Percentiles rank a stretch among this genome's conserved stretches.
Evolutionary conservation across 2,888 invertebrate genomes (phyloP).

Genomic region (Hirtodrosophila alboralis): DNA sequence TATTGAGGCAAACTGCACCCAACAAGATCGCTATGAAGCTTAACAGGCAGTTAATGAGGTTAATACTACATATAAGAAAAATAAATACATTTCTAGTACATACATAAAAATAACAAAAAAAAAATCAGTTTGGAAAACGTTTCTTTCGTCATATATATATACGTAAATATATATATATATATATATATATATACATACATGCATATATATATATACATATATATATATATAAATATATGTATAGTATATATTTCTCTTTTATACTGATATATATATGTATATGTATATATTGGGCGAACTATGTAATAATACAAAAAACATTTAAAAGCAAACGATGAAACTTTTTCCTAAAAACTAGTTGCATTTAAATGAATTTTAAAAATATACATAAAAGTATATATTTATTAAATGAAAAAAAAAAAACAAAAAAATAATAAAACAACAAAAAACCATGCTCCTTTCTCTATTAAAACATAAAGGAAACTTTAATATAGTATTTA

Average conservation of each 20-base stretch:
- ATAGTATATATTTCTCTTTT: no score
- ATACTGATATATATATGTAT: constrained; percentile 16
- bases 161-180: constrained; percentile 22
- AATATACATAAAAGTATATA: constrained; percentile 76
- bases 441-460: constrained; percentile 62
- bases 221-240: constrained; percentile 34
- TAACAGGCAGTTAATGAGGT: constrained; percentile 21
- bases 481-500: constrained; percentile 78
- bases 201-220: constrained; percentile 17
- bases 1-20: constrained; percentile 23
- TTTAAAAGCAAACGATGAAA: constrained; percentile 71
- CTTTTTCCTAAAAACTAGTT: constrained; percentile 80
- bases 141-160: constrained; percentile 52
- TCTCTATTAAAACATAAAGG: constrained; percentile 68
- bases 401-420: constrained; percentile 62
- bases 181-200: constrained; percentile 25
- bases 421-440: constrained; percentile 44
- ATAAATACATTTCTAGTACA: constrained; percentile 40
- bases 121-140: constrained; percentile 62
- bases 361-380: constrained; percentile 81
- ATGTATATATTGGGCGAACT: constrained; percentile 55
- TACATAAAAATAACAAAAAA: constrained; percentile 12
- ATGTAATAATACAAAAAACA: constrained; percentile 57
- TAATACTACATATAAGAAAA: constrained; percentile 38
- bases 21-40: constrained; percentile 16